Evolutionary conservation across 2,113 vertebrate genomes (phyloP).

Genomic region (Callipepla californica): DNA sequence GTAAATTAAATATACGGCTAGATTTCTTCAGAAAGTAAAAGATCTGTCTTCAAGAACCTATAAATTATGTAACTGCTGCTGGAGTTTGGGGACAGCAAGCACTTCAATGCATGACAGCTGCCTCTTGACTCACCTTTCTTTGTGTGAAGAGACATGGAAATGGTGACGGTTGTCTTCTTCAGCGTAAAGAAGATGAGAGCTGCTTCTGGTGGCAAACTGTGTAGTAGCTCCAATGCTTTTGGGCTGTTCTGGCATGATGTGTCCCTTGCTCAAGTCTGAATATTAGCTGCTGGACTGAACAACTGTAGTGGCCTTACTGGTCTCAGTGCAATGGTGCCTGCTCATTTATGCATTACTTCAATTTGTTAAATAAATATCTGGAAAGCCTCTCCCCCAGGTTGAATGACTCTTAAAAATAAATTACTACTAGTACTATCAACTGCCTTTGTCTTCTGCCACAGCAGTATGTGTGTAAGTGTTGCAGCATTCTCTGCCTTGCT

Average conservation of each 20-base stretch:
- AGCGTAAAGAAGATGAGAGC: neutral
- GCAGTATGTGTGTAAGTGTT: neutral
- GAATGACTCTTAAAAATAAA: neutral
- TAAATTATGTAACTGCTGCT: neutral
- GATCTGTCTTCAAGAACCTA: neutral
- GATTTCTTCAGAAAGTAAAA: neutral
- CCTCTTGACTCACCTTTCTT: neutral
- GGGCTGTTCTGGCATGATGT: neutral
- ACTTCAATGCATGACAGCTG: neutral
- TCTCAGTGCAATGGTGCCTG: neutral
- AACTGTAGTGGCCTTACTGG: neutral
- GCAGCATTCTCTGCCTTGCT: neutral
- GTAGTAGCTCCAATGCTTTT: neutral
- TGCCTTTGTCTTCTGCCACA: neutral
- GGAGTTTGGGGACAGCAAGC: neutral
- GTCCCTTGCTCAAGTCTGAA: neutral
- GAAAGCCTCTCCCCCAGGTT: neutral
- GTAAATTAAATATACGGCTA: neutral
- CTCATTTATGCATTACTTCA: neutral
- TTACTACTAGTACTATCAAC: neutral
- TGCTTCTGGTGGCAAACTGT: neutral
- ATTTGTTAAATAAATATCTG: neutral
- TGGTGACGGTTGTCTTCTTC: neutral
- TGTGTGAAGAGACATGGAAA: neutral
- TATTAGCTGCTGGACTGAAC: neutral